Base-by-base conservation (phyloP, 2,888 invertebrate genomes). In the Alloscopus bannaensis region DNA sequence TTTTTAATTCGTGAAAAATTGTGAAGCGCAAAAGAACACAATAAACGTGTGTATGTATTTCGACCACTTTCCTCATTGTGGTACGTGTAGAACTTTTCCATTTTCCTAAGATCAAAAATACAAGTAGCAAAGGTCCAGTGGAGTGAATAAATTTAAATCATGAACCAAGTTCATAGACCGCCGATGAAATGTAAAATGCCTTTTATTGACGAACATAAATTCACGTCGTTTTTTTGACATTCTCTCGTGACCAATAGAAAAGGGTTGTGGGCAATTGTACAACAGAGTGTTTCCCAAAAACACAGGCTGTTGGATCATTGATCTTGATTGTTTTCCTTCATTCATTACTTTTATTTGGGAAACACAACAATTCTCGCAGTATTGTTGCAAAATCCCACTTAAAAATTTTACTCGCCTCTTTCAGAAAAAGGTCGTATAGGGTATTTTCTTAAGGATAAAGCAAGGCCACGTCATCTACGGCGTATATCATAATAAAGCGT, bases 131-230 rank as follows among this genome's bases (percentile, higher is more conserved):
- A 64, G 64, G 64, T 73, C 64, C 65, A 73, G 72, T 64, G 31
- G 72, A 73, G 65, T 47, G 55, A 73, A 73, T 73, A 73, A 64
- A 73, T 65, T 73, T 62, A 24, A 65, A 52, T 28, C 16, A 55
- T 55, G 31, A 55, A 42, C 52, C 72, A 57, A 66, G 65, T 66
- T 75, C 75, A 75, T 45, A 65, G 65, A 75, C 75, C n/a, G n/a
- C n/a, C 65, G 73, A 71, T 70, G 65, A 65, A 65, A 65, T 65
- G 65, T 65, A 65, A 65, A 55, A 65, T 47, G 24, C 22, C 26
- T 65, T 65, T 65, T 65, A 65, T 65, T 65, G 65, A 65, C 29
- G 65, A 28, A 47, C 45, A 65, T 65, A 45, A 42, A 45, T 62
- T 42, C 42, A 26, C 26, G 40, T 40, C 36, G 45, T 28, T 45